Evolutionary conservation across 2,113 vertebrate species (phyloP), one percentile per base, ranked within the genome.

Genomic region (Pelvicachromis taeniatus): DNA sequence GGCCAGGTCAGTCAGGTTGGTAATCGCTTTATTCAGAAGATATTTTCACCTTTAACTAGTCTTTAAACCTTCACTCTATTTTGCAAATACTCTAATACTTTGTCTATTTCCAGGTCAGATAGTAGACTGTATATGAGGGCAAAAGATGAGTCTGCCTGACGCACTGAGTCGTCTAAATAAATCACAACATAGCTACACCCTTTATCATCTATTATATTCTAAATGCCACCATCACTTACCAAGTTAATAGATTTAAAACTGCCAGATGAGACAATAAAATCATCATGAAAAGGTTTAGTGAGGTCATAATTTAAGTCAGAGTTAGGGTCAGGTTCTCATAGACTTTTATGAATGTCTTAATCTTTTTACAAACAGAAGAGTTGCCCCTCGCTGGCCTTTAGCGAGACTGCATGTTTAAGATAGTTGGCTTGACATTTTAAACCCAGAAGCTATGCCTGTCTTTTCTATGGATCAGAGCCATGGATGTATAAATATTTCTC

Each of bases 361-460:
- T 29, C 23, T 17, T 29, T 73, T 7, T 12, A 29, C 45, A 75
- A 50, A 50, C 16, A 75, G 23, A 4, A 50, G 42, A 50, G 70
- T 50, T 31, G 10, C 45, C 48, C 26, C 16, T 45, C 50, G 16
- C 70, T 52, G 45, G 70, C 10, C 45, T 75, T 75, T 8, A 31
- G 68, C 42, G 19, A 50, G 23, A 75, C 9, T 0, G 16, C 42
- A 75, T 0, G 2, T 29, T 73, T 50, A 75, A 31, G 70, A 5
- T 11, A 50, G 9, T 0, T 17, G 21, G 29, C 0, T 50, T 31
- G 42, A 50, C 42, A 48, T 19, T 50, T 48, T 0, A 75, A 50
- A 50, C 68, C 68, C 68, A 50, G 68, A 31, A 23, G 23, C 68
- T 48, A 48, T 11, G 23, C 42, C 23, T 7, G 3, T 52, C 16